phyloP scores from a whole-genome alignment of 2,888 invertebrate species.

The Dynastes maya region DNA sequence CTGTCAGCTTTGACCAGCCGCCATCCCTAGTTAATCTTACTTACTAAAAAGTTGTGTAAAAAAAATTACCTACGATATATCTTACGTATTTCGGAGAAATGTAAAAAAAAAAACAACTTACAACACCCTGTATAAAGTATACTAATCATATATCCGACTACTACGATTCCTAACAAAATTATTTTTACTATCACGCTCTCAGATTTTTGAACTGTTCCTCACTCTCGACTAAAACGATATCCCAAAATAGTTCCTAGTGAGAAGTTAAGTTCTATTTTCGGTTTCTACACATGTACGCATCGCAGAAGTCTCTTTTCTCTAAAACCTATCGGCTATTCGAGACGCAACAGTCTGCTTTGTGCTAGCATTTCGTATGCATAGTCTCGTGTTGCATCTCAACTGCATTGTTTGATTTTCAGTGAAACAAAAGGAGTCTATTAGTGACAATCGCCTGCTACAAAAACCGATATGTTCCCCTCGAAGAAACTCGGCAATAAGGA shows the following conservation, averaged over 20 bases:
- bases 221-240: no score
- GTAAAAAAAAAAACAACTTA: neutral
- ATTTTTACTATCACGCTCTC: no score
- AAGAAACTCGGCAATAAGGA: neutral
- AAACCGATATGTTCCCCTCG: neutral
- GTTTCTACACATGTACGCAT: neutral
- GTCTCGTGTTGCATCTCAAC: neutral
- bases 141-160: no score
- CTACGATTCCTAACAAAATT: no score
- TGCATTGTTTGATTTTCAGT: conserved; percentile 24
- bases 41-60: no score
- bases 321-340: neutral
- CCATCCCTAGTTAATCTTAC: no score
- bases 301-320: neutral
- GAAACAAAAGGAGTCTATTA: neutral
- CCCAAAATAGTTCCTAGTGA: no score
- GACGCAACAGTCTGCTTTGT: conserved; percentile 7
- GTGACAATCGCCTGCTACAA: neutral
- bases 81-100: neutral
- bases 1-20: no score
- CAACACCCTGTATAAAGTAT: no score
- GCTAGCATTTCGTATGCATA: neutral
- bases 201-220: neutral
- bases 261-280: no score
- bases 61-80: no score